Percentiles rank a stretch among this genome's conserved stretches.
phyloP scores from a whole-genome alignment of 2,888 invertebrate genomes.

The Conops quadrifasciatus region DNA sequence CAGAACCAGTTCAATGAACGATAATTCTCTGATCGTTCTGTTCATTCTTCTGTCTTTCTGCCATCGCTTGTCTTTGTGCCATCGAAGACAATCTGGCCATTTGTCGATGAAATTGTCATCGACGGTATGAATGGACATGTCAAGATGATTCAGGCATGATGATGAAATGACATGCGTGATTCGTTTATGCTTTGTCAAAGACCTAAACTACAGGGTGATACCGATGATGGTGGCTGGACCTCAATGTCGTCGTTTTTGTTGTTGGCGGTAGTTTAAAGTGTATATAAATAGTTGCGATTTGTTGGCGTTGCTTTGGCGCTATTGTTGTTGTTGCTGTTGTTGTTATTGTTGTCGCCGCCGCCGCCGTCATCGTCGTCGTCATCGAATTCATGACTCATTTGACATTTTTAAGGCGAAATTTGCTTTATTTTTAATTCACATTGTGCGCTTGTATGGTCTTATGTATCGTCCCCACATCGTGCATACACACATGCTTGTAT shows the following conservation, averaged over 20 bases:
- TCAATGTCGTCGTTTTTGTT: conserved; percentile 15
- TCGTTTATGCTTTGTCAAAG: too few species aligned
- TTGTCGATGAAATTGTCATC: too few species aligned
- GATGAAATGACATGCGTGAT: too few species aligned
- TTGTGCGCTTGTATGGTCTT: background rate
- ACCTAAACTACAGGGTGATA: background rate
- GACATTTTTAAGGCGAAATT: conserved; percentile 47
- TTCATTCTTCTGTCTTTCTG: too few species aligned
- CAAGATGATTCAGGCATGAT: too few species aligned
- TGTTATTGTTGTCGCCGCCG: background rate
- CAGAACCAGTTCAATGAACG: too few species aligned
- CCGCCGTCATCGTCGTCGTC: background rate
- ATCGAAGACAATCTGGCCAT: too few species aligned
- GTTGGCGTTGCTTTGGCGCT: background rate
- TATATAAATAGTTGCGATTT: background rate
- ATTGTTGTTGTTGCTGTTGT: conserved; percentile 1
- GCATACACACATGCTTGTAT: conserved; percentile 9
- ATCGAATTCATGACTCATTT: conserved; percentile 47
- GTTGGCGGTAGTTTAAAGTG: background rate
- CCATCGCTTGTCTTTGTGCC: too few species aligned
- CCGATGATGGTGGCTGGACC: conserved; percentile 1
- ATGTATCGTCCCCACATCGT: conserved; percentile 15
- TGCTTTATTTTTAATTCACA: conserved; percentile 40
- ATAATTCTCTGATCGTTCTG: too few species aligned
- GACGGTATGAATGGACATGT: too few species aligned